Conservation (phyloP, 1,140 invertebrate species). For the Drosophila seguyi region DNA sequence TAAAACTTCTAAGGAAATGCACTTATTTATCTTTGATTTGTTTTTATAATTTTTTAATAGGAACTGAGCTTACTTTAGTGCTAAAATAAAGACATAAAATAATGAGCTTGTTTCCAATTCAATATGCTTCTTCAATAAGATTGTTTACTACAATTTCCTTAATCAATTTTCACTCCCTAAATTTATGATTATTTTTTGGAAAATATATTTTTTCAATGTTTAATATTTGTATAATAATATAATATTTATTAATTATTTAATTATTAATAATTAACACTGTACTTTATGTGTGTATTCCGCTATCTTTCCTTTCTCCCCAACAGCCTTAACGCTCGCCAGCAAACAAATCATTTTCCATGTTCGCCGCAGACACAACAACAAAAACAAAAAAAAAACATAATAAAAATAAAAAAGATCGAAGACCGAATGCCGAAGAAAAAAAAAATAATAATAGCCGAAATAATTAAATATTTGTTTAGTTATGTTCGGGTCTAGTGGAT, state of each 20-base stretch:
- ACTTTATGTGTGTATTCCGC: conserved; percentile 22
- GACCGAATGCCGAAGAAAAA: neutral
- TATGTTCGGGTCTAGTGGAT: conserved; percentile 30
- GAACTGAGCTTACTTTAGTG: neutral
- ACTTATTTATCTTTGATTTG: neutral
- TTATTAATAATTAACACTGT: too few relatives aligned
- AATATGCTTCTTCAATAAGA: neutral
- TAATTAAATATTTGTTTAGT: conserved; percentile 49
- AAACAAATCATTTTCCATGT: conserved; percentile 46
- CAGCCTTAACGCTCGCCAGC: conserved; percentile 20
- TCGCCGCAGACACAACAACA: conserved; percentile 19
- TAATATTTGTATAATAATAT: too few relatives aligned
- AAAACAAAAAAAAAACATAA: neutral
- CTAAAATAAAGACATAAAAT: too few relatives aligned
- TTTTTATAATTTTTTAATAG: neutral
- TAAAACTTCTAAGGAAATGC: neutral
- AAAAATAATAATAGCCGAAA: conserved; percentile 2
- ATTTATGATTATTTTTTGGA: neutral
- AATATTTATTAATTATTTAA: too few relatives aligned
- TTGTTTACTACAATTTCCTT: neutral
- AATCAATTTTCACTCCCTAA: neutral
- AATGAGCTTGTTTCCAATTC: neutral
- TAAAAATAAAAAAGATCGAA: conserved; percentile 11
- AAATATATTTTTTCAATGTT: neutral
- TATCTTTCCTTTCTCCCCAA: conserved; percentile 3